Conservation (phyloP, 2,888 invertebrate genomes). For the Phymatocera aterrima region DNA sequence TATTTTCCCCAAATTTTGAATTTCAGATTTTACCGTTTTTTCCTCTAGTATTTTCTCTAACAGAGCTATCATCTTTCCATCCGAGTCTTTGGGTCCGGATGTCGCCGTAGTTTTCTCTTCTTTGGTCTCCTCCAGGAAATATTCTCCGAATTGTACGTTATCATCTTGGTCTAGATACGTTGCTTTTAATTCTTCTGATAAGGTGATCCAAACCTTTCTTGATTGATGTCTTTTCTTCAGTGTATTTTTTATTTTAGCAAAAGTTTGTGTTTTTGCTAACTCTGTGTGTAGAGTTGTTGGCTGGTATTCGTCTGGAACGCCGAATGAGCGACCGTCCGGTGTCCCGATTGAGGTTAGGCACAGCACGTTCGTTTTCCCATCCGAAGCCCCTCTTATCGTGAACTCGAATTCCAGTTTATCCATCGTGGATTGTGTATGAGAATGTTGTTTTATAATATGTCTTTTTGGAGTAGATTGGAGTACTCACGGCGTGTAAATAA, state of each 20-base stretch:
- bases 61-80: background rate
- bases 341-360: constrained; percentile 45
- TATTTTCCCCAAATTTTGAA: constrained; percentile 46
- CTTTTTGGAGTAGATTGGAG: too few relatives aligned
- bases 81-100: too few relatives aligned
- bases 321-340: constrained; percentile 30
- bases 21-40: too few relatives aligned
- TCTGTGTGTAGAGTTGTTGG: background rate
- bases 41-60: constrained; percentile 23
- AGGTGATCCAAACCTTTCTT: constrained; percentile 50
- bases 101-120: too few relatives aligned
- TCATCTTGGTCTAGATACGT: constrained; percentile 49
- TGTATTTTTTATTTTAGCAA: constrained; percentile 9
- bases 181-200: constrained; percentile 46
- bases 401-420: constrained; percentile 34
- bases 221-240: background rate
- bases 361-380: constrained; percentile 39
- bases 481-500: too few relatives aligned
- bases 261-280: constrained; percentile 2
- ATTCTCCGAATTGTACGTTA: constrained; percentile 48
- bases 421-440: constrained; percentile 18
- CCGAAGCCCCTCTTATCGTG: constrained; percentile 7
- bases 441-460: constrained; percentile 28
- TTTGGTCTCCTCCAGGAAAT: constrained; percentile 48
- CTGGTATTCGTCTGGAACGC: constrained; percentile 15